Base-by-base conservation (phyloP, 2,113 vertebrate genomes). In the Spermophilus dauricus region DNA sequence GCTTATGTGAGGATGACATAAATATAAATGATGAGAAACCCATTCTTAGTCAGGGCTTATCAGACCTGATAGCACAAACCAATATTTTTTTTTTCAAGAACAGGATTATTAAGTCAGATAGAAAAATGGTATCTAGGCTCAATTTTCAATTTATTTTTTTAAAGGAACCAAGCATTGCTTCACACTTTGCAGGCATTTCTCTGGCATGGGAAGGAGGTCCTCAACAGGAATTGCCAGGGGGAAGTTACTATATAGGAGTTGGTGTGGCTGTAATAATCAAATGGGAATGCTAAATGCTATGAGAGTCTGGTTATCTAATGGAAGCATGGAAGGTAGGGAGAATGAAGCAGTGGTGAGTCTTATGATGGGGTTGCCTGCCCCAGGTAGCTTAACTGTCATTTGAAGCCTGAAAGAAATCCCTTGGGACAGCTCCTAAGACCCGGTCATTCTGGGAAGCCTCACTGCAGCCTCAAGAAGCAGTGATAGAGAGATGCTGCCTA, bases 101-200 rank as follows among this genome's bases (percentile, higher is more conserved):
- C 51, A 87, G 89, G 84, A 75, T 95, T 95, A 96, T 97, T 97
- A 97, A 96, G 75, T 96, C 80, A 86, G 83, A 93, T 91, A 86
- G 73, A 97, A 97, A 97, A 96, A 97, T 56, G 63, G 51, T 92
- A 89, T 83, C 80, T 76, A 63, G 51, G 30, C 89, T 95, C 2
- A 2, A n/a, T 95, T 97, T 97, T 89, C 92, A 93, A 95, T 93
- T 94, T 93, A 80, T 28, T 84, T 69, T 96, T 90, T 76, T 45
- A 8, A 95, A 96, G 69, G 51, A 89, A 67, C 12, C 0, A 2
- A 89, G 86, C 22, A 78, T 17, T 1, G 13, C 48, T 93, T 8
- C 42, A 61, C n/a, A 95, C 9, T 65, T 45, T 65, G 17, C 9
- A 28, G 39, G 42, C n/a, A 42, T 95, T 70, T 96, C 30, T 91